Conservation (phyloP, 2,797 vertebrate species). For the Ctenosaura bakeri region DNA sequence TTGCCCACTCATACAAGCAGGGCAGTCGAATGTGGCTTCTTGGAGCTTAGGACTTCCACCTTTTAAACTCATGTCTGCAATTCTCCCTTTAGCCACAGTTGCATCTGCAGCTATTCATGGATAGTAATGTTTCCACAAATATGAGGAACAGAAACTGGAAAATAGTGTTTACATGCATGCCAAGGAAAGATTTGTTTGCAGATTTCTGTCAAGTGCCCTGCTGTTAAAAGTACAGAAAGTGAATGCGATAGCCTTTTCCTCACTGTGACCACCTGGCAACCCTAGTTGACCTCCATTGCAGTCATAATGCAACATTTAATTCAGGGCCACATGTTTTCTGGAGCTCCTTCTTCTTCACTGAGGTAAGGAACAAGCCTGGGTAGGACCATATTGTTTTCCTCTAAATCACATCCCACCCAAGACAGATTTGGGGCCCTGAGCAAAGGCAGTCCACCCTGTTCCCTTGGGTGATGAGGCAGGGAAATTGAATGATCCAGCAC, state of each 20-base stretch:
- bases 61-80: neutral
- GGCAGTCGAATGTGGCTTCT: neutral
- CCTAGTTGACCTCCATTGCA: neutral
- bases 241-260: neutral
- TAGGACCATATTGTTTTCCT: neutral
- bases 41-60: neutral
- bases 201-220: too few species aligned
- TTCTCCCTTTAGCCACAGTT: neutral
- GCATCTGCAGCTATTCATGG: neutral
- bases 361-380: neutral
- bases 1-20: neutral
- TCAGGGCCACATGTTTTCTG: neutral
- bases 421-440: neutral
- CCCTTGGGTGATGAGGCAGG: neutral
- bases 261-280: neutral
- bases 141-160: too few species aligned
- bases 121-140: too few species aligned
- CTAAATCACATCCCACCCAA: neutral
- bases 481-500: neutral
- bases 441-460: neutral
- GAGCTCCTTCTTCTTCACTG: neutral
- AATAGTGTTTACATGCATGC: neutral
- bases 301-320: neutral
- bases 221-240: neutral
- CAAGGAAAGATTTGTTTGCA: too few species aligned